A percentile compares a stretch with the other conserved stretches of the same genome.
phyloP scores from a whole-genome alignment of 2,113 vertebrate genomes.

The Hippotragus niger region DNA sequence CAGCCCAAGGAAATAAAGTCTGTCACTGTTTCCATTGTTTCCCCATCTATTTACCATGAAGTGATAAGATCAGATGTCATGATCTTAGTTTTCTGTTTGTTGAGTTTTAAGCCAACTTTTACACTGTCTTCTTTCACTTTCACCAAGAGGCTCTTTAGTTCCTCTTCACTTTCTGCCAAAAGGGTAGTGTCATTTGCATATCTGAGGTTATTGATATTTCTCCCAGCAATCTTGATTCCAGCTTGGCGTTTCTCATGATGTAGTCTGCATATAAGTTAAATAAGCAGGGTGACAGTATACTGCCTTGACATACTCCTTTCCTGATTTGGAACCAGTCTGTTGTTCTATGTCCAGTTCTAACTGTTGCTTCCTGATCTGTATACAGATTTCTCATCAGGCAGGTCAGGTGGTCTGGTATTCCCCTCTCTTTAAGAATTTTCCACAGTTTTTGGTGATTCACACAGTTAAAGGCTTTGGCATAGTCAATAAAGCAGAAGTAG shows the following conservation, averaged over 20 bases:
- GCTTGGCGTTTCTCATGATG: background rate
- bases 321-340: background rate
- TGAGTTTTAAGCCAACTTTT: background rate
- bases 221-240: background rate
- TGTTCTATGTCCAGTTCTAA: background rate
- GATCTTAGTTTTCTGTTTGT: background rate
- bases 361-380: background rate
- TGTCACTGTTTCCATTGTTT: background rate
- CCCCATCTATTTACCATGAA: background rate
- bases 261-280: background rate
- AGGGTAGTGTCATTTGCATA: background rate
- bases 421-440: background rate
- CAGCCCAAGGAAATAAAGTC: background rate
- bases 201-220: background rate
- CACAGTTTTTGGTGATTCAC: background rate
- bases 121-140: background rate
- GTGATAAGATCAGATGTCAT: background rate
- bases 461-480: background rate
- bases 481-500: background rate
- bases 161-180: background rate
- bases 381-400: background rate
- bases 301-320: background rate
- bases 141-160: background rate
- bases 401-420: background rate
- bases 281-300: background rate